Percentiles rank a stretch among this genome's conserved stretches.
Conservation (phyloP, 2,113 vertebrate genomes). For the Chaetops frenatus region DNA sequence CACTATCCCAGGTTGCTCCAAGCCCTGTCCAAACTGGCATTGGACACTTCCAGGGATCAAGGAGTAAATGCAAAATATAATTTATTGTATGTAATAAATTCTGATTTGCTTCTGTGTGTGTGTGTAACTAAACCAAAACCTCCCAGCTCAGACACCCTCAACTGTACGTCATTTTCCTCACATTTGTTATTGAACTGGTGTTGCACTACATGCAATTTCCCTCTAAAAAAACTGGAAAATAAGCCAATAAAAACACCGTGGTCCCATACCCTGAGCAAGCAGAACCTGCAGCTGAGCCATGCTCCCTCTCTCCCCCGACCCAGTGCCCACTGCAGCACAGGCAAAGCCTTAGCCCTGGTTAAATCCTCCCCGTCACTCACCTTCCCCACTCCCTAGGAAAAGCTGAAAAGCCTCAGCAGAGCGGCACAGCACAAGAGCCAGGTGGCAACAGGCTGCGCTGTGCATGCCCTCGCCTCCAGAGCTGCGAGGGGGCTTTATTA, state of each 20-base stretch:
- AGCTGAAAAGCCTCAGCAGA: background rate
- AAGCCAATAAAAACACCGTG: background rate
- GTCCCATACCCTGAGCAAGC: background rate
- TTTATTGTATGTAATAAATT: background rate
- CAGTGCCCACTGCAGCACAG: fast-evolving
- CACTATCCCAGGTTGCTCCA: background rate
- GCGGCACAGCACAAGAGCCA: background rate
- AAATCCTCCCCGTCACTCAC: too few species aligned
- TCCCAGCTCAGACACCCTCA: background rate
- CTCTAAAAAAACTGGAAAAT: background rate
- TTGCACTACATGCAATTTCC: background rate
- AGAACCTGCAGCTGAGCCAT: background rate
- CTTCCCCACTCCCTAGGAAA: background rate
- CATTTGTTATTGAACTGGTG: background rate
- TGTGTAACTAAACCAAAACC: background rate
- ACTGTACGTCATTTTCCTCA: background rate
- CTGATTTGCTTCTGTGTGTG: background rate
- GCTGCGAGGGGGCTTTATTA: background rate
- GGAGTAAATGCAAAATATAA: background rate
- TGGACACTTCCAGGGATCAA: background rate
- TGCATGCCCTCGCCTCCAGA: background rate
- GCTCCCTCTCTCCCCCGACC: too few species aligned
- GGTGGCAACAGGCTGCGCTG: background rate
- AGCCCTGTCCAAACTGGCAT: background rate
- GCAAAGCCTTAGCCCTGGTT: background rate